A percentile compares a stretch with the other conserved stretches of the same genome.
Conservation (phyloP, 2,113 vertebrate genomes). For the Mobula birostris region DNA sequence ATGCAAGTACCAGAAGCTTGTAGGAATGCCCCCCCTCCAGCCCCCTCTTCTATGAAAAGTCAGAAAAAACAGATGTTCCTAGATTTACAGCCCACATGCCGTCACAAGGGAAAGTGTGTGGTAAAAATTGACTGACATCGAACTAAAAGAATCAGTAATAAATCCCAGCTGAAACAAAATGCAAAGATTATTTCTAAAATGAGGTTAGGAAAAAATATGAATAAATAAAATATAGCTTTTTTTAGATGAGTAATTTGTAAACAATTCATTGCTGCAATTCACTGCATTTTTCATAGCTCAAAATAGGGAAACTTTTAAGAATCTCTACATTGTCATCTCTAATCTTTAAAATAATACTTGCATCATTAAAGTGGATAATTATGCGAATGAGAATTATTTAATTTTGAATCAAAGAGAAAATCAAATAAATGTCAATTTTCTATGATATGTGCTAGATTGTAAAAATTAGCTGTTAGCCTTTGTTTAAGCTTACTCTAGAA, state of each 20-base stretch:
- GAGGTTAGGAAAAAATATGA: not conserved
- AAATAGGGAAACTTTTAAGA: not conserved
- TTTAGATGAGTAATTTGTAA: not conserved
- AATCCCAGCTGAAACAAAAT: conserved; percentile 31
- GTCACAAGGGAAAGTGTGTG: conserved; percentile 30
- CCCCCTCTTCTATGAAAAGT: not conserved
- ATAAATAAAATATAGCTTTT: not conserved
- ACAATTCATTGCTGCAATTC: not conserved
- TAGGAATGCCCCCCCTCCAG: conserved; percentile 7
- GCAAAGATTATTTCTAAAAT: not conserved
- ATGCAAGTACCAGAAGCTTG: conserved; percentile 33
- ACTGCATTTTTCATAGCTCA: not conserved
- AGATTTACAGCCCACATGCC: conserved; percentile 32
- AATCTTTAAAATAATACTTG: not conserved
- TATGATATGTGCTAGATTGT: not conserved
- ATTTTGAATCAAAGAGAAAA: not conserved
- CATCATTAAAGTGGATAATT: not conserved
- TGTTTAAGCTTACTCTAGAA: not conserved
- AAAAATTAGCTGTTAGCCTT: not conserved
- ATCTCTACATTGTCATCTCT: not conserved
- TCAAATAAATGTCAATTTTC: not conserved
- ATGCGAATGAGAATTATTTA: not conserved
- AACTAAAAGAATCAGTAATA: conserved; percentile 28
- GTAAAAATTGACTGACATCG: conserved; percentile 33
- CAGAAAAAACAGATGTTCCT: conserved; percentile 35